Evolutionary conservation across 2,113 vertebrate species (phyloP), one percentile per base, ranked within the genome.

Genomic region (Corvus moneduloides): DNA sequence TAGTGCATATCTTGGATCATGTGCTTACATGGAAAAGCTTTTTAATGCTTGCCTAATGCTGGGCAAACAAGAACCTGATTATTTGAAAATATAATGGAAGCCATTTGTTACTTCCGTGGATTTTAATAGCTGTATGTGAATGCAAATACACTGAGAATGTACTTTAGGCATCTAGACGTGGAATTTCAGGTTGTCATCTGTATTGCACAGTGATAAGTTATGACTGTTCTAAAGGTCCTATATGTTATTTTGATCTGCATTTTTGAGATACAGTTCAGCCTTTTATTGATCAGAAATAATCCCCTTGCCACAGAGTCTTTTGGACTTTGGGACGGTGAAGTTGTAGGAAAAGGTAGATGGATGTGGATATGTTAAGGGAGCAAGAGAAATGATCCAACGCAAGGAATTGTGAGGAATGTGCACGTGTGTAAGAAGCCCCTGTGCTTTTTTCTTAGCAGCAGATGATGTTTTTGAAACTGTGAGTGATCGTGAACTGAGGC

Each of bases 401-500:
- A 46, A 4, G 39, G 39, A 41, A 16, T 39, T 27, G n/a, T 2
- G 11, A 78, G 24, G 41, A 76, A 30, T 8, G 12, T 66, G 7
- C n/a, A 9, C 33, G 1, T 24, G 4, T 27, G 8, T 85, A 44
- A 89, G 51, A 87, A 16, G 14, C 35, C 3, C 46, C 8, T 74
- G 26, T 66, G 39, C 20, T 90, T 81, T 62, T 77, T 28, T 27
- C 55, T 85, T 83, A 63, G 41, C 80, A 99, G 99, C 98, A 1
- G 99, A 99, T 41, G 99, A 99, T 77, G 33, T 98, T 77, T 99
- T 98, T 66, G 99, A 99, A 96, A 99, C 91, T 3, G 98, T 99
- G 35, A 98, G 98, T 19, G 99, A 99, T 79, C 98, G 98, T 13
- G 99, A 99, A 79, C 98, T 99, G 91, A 98, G 99, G 84, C 99